Conservation (phyloP, 2,113 vertebrate genomes). For the Mustelus asterias region DNA sequence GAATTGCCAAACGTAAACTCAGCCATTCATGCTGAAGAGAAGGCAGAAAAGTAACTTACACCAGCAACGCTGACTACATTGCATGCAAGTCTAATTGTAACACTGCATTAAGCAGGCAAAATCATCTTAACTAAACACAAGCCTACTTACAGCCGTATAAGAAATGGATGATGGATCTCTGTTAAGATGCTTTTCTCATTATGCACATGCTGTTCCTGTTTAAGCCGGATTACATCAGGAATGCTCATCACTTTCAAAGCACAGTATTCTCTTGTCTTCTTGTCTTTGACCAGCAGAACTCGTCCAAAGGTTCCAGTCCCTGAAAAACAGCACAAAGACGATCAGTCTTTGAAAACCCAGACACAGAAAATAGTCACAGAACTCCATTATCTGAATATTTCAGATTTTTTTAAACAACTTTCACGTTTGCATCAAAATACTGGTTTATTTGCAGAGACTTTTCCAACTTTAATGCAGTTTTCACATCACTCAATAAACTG, state of each 20-base stretch:
- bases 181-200: constrained; percentile 88
- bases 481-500: not conserved
- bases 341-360: not conserved
- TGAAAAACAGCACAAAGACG: constrained; percentile 44
- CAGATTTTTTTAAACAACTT: not conserved
- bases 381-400: not conserved
- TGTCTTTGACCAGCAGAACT: constrained; percentile 84
- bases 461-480: not conserved
- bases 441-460: not conserved
- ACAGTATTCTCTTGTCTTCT: constrained; percentile 64
- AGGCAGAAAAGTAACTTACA: not conserved
- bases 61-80: not conserved
- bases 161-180: constrained; percentile 86
- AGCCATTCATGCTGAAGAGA: not conserved
- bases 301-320: constrained; percentile 90
- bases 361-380: not conserved
- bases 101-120: not conserved
- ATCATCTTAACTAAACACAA: not conserved
- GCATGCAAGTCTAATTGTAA: not conserved
- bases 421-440: not conserved
- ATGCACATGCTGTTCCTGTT: constrained; percentile 92
- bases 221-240: constrained; percentile 84
- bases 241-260: constrained; percentile 96
- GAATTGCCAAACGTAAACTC: not conserved
- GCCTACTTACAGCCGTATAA: constrained; percentile 81